Conservation (phyloP, 2,888 invertebrate species). For the Amblyjoppa fuscipennis region DNA sequence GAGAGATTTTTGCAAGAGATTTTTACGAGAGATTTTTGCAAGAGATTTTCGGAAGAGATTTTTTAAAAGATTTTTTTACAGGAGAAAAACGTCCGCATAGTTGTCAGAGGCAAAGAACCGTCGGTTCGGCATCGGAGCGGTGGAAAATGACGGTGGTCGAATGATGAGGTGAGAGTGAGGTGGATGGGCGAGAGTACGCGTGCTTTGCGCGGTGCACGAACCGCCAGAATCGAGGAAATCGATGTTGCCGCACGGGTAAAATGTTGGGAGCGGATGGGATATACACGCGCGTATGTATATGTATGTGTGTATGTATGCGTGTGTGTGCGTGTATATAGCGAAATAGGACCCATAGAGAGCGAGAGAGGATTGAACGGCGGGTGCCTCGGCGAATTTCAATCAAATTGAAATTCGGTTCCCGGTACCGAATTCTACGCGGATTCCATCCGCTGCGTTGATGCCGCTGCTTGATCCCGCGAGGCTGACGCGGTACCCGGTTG, state of each 20-base stretch:
- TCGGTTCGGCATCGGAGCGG: neutral
- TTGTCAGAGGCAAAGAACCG: neutral
- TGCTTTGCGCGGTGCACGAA: conserved; percentile 30
- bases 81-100: no score
- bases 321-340: neutral
- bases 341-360: conserved; percentile 9
- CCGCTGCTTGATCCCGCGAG: conserved; percentile 57
- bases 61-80: no score
- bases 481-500: conserved; percentile 46
- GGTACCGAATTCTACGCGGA: conserved; percentile 65
- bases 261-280: conserved; percentile 45
- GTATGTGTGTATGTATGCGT: neutral
- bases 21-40: no score
- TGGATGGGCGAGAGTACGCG: conserved; percentile 11
- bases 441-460: conserved; percentile 58
- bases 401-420: conserved; percentile 71
- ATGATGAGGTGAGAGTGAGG: conserved; percentile 25
- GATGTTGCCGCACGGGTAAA: conserved; percentile 58
- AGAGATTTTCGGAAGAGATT: no score
- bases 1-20: no score
- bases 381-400: conserved; percentile 69
- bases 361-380: conserved; percentile 30
- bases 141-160: conserved; percentile 15
- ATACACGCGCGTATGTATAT: neutral
- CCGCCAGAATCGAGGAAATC: conserved; percentile 53